Conservation (phyloP, 1,140 invertebrate species). For the Goniozus legneri region DNA sequence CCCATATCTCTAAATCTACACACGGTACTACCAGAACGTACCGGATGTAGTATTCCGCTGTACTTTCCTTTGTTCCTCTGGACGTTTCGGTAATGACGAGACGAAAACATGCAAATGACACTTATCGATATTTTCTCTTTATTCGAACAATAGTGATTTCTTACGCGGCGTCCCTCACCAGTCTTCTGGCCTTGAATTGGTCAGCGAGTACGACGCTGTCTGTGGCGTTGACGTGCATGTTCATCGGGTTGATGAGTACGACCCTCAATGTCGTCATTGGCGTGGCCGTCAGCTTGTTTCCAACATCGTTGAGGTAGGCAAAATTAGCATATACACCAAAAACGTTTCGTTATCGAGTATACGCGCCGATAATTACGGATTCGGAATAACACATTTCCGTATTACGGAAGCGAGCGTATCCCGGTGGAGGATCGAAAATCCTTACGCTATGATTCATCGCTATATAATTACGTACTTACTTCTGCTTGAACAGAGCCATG, state of each 20-base stretch:
- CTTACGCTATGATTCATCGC: too few species aligned
- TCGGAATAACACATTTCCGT: too few species aligned
- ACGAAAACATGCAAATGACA: neutral
- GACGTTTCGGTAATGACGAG: neutral
- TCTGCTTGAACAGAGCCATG: slow-evolving; percentile 44
- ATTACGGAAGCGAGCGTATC: too few species aligned
- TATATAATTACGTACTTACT: too few species aligned
- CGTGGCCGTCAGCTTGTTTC: slow-evolving; percentile 58
- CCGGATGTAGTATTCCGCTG: too few species aligned
- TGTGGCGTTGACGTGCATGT: slow-evolving; percentile 51
- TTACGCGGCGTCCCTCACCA: slow-evolving; percentile 8
- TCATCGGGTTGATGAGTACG: slow-evolving; percentile 55
- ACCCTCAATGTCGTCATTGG: slow-evolving; percentile 54
- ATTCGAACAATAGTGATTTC: slow-evolving; percentile 9
- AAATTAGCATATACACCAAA: too few species aligned
- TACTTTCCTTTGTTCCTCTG: slow-evolving; percentile 3
- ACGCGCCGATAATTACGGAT: too few species aligned
- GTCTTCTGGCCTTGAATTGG: slow-evolving; percentile 33
- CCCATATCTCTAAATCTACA: too few species aligned
- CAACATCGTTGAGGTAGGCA: slow-evolving; percentile 55
- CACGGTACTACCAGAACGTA: too few species aligned
- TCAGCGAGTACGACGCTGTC: slow-evolving; percentile 39
- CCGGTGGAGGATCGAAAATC: too few species aligned
- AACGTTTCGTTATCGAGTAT: too few species aligned
- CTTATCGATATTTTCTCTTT: neutral